These are phyloP conservation scores for Lycocorax pyrrhopterus DNA, from an alignment of 2,113 vertebrate species.

Conservation along the genomic window DNA sequence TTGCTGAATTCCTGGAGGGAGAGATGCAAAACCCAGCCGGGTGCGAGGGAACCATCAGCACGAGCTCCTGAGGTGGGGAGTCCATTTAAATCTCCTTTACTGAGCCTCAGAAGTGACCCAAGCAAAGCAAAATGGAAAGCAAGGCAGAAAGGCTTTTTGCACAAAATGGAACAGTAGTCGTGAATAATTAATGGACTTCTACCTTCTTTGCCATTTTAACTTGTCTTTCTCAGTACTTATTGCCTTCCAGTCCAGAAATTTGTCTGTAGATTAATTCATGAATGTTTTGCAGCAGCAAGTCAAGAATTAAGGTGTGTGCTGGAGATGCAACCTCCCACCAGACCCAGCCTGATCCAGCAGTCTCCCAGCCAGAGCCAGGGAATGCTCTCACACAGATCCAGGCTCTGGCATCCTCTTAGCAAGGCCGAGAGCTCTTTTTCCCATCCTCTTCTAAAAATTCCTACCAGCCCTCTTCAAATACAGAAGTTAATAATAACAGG, in stretches of 20 bases:
- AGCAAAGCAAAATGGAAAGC: not conserved
- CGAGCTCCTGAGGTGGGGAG: not conserved
- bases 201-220: not conserved
- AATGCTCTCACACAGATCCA: not conserved
- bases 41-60: not conserved
- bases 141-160: constrained; percentile 7
- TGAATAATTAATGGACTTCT: not conserved
- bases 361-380: not conserved
- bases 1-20: not conserved
- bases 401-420: not conserved
- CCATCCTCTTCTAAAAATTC: not conserved
- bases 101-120: not conserved
- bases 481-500: not conserved
- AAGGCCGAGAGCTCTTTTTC: not conserved
- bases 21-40: not conserved
- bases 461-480: not conserved
- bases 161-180: not conserved
- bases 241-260: not conserved
- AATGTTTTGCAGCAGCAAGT: not conserved
- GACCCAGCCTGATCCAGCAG: not conserved
- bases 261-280: not conserved
- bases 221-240: not conserved
- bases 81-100: not conserved
- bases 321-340: not conserved
- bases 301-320: not conserved